phyloP scores from a whole-genome alignment of 2,888 invertebrate species.

The Fragum whitleyi region DNA sequence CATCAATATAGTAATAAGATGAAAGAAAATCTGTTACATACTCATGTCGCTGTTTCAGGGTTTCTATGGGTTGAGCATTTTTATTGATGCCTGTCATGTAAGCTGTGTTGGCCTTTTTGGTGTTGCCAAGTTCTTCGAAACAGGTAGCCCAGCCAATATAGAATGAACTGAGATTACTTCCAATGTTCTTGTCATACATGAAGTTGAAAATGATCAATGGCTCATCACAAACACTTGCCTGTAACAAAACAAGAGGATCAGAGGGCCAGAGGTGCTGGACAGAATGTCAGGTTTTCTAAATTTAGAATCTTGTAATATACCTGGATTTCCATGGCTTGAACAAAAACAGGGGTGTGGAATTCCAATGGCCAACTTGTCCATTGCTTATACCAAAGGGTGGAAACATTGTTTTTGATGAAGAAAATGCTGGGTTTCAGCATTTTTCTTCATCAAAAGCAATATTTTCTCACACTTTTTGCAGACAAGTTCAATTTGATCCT shows the following conservation, averaged over 20 bases:
- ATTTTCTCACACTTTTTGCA: too few species aligned
- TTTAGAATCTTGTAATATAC: not conserved
- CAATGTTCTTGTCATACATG: slow-evolving; percentile 92
- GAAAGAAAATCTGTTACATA: too few species aligned
- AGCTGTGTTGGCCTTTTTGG: slow-evolving; percentile 93
- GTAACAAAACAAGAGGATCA: slow-evolving; percentile 44
- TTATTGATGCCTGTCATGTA: slow-evolving; percentile 91
- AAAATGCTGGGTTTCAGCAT: too few species aligned
- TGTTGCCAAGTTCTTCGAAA: slow-evolving; percentile 93
- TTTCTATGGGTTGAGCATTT: slow-evolving; percentile 92
- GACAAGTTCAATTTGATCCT: too few species aligned
- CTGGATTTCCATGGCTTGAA: not conserved
- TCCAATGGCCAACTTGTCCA: not conserved
- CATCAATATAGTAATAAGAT: too few species aligned
- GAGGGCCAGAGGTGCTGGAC: too few species aligned
- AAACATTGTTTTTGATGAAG: too few species aligned
- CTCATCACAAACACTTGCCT: slow-evolving; percentile 85
- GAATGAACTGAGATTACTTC: slow-evolving; percentile 92
- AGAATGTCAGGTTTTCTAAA: too few species aligned
- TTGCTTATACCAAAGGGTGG: too few species aligned
- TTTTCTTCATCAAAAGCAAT: too few species aligned
- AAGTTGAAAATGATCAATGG: slow-evolving; percentile 89
- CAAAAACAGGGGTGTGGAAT: too few species aligned
- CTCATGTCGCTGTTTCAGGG: slow-evolving; percentile 83
- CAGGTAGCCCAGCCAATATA: slow-evolving; percentile 96